phyloP scores from a whole-genome alignment of 2,888 invertebrate species.

The Trichacis sp. region DNA sequence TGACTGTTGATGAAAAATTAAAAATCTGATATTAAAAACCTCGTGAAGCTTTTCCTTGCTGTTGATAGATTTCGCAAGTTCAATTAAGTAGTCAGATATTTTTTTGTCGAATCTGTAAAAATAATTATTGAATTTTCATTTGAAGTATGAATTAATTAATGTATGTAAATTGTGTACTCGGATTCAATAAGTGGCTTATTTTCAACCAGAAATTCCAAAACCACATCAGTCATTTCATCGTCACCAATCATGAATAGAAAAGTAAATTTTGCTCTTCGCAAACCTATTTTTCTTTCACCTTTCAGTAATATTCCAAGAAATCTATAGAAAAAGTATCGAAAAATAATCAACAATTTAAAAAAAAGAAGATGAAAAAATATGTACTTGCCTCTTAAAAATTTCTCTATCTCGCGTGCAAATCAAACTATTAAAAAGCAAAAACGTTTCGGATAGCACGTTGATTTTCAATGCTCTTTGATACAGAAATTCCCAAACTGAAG shows the following conservation, averaged over 20 bases:
- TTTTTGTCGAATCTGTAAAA: background rate
- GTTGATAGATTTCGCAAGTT: background rate
- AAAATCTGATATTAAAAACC: background rate
- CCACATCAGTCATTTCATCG: background rate
- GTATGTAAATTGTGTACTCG: background rate
- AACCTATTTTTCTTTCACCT: background rate
- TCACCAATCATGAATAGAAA: background rate
- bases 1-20: background rate
- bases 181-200: background rate
- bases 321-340: background rate
- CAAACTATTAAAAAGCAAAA: background rate
- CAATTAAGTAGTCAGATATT: no score
- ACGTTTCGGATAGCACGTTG: background rate
- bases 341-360: background rate
- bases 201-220: background rate
- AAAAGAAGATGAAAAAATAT: background rate
- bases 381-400: background rate
- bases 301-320: background rate
- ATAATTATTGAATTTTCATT: no score
- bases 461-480: background rate
- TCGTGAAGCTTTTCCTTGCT: background rate
- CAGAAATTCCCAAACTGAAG: constrained; percentile 7
- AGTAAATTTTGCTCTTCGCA: background rate
- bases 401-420: background rate
- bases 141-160: no score